Evolutionary conservation across 2,113 vertebrate species (phyloP).

Genomic region (Cynoglossus semilaevis): DNA sequence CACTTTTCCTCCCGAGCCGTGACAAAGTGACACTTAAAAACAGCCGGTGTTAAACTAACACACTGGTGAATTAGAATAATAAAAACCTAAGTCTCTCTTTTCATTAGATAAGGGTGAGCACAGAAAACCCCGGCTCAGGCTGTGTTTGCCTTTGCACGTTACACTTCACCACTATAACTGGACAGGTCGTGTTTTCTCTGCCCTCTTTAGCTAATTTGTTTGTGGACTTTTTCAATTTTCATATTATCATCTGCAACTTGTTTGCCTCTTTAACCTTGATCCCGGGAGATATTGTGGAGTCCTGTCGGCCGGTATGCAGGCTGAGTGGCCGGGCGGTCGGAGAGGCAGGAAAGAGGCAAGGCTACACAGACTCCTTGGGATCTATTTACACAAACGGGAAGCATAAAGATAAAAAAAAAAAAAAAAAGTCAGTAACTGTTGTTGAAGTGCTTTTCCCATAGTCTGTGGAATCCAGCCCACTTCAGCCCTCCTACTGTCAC

Average conservation of each 20-base stretch:
- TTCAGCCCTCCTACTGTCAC: conserved; percentile 89
- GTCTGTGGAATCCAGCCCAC: conserved; percentile 83
- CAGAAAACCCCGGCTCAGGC: conserved; percentile 47
- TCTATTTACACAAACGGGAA: conserved; percentile 91
- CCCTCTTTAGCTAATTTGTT: conserved; percentile 78
- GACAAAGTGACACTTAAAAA: conserved; percentile 70
- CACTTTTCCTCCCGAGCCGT: conserved; percentile 57
- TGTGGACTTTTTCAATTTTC: conserved; percentile 88
- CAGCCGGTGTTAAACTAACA: conserved; percentile 64
- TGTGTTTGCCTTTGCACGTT: conserved; percentile 78
- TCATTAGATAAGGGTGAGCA: conserved; percentile 66
- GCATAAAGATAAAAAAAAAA: conserved; percentile 61
- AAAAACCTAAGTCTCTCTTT: conserved; percentile 58
- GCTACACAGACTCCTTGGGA: conserved; percentile 58
- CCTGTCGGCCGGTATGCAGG: conserved; percentile 45
- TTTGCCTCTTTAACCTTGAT: conserved; percentile 84
- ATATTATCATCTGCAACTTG: conserved; percentile 86
- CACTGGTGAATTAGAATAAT: conserved; percentile 61
- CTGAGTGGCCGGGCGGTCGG: conserved; percentile 59
- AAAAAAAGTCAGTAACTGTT: conserved; percentile 76
- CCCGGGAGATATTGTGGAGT: conserved; percentile 68
- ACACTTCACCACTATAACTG: conserved; percentile 66
- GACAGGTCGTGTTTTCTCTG: conserved; percentile 47
- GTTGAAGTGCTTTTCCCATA: conserved; percentile 92
- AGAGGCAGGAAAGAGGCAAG: conserved; percentile 57